phyloP scores from a whole-genome alignment of 2,888 invertebrate genomes.

The Mechanitis messenoides region DNA sequence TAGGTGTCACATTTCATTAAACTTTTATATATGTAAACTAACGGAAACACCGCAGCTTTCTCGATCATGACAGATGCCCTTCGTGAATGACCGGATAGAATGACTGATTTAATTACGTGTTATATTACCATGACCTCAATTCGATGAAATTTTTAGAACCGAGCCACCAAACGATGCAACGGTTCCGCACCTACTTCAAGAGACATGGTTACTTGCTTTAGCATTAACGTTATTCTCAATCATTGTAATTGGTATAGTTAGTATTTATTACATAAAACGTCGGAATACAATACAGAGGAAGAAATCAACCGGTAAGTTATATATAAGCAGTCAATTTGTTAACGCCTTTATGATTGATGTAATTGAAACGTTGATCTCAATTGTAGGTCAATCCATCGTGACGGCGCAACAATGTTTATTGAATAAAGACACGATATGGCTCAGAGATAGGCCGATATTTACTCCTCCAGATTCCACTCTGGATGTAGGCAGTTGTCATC shows the following conservation, averaged over 20 bases:
- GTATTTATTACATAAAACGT: conserved; percentile 64
- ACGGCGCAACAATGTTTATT: conserved; percentile 71
- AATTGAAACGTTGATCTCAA: conserved; percentile 57
- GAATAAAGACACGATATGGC: conserved; percentile 73
- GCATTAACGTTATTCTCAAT: conserved; percentile 61
- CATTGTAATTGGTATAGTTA: conserved; percentile 62
- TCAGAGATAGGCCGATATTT: conserved; percentile 66
- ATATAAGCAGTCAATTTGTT: conserved; percentile 25
- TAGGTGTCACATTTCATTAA: conserved; percentile 12
- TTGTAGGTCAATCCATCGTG: conserved; percentile 72
- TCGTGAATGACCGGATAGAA: background rate
- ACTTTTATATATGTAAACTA: conserved; percentile 10
- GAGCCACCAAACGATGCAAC: conserved; percentile 68
- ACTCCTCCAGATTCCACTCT: conserved; percentile 57
- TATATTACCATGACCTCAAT: background rate
- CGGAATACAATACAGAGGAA: conserved; percentile 64
- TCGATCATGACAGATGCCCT: conserved; percentile 13
- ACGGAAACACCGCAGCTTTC: conserved; percentile 14
- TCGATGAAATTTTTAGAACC: conserved; percentile 44
- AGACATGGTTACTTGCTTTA: conserved; percentile 67
- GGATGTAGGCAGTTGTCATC: conserved; percentile 66
- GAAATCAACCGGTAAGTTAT: conserved; percentile 60
- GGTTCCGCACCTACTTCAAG: conserved; percentile 63
- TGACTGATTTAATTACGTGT: conserved; percentile 5
- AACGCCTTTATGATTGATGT: conserved; percentile 28